Base-by-base conservation (phyloP, 2,797 vertebrate genomes). In the Semaprochilodus insignis region DNA sequence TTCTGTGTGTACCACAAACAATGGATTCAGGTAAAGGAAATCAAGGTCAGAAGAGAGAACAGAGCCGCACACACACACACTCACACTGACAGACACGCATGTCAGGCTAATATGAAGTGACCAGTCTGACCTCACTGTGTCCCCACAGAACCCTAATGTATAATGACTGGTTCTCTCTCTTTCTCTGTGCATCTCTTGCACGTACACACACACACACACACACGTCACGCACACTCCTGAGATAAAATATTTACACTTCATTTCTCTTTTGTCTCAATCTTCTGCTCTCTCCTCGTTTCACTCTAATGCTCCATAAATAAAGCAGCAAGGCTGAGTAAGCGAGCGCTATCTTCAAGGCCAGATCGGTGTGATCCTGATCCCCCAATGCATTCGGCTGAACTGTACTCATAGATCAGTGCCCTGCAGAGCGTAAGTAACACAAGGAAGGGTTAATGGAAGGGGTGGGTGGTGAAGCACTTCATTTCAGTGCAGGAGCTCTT, bases 101-200 rank as follows among this genome's bases (percentile, higher is more conserved):
- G 25, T 77, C 74, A 77, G 69, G n/a, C 16, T 72, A 83, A 90
- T 86, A 74, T 60, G 81, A 83, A 85, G 75, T 36, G 87, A 87
- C 81, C 69, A 3, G 74, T 55, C 66, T 80, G 87, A 79, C 80
- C 85, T 87, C 82, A 85, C 87, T 10, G 14, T 72, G 57, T 65
- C 69, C 19, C 48, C 65, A 71, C 59, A 74, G 31, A 74, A 21
- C 54, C 31, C 19, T 21, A 66, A 55, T 17, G 15, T 23, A 0
- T 59, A 14, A 60, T 66, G 44, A 44, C 44, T 23, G 31, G 51
- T 19, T 16, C 44, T 31, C 19, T 25, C 54, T 67, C 52, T 60
- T 14, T 69, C 77, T 78, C 82, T 40, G 65, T 67, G 13, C 31
- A 25, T 27, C n/a, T 60, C 7, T 19, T 21, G 52, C 23, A 76